A percentile compares a stretch with the other conserved stretches of the same genome.
Conservation (phyloP, 2,797 vertebrate species). For the Parambassis ranga region DNA sequence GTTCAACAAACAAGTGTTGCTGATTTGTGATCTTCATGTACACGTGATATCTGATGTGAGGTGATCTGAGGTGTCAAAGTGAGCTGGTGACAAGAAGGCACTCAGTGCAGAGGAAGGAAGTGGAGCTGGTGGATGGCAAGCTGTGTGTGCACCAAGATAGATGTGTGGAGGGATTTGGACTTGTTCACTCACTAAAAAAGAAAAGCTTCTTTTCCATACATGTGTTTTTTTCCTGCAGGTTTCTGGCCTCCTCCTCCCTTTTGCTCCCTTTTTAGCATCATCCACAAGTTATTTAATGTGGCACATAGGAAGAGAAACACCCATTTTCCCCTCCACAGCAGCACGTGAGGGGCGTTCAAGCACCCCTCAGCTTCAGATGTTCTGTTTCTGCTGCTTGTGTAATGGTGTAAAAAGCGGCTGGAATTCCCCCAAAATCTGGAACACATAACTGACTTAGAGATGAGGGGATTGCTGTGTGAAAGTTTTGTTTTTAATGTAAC, state of each 20-base stretch:
- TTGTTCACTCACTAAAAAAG: neutral
- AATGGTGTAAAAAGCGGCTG: no score
- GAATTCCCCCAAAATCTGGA: no score
- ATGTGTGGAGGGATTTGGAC: neutral
- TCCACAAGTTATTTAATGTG: constrained; percentile 37
- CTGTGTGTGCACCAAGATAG: neutral
- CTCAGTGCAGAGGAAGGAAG: constrained; percentile 32
- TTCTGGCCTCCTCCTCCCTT: constrained; percentile 41
- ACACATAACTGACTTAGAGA: no score
- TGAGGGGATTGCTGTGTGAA: no score
- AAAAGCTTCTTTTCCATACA: neutral
- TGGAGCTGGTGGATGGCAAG: constrained; percentile 32
- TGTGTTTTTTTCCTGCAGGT: constrained; percentile 17
- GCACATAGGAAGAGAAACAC: constrained; percentile 48
- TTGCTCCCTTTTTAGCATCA: constrained; percentile 30
- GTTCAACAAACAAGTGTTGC: neutral
- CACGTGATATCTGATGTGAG: no score
- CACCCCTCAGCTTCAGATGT: no score
- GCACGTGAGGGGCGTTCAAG: constrained; percentile 10
- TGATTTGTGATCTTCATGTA: no score
- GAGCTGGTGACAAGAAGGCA: no score
- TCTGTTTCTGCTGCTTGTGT: no score
- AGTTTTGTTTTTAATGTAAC: no score
- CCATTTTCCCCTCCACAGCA: constrained; percentile 24
- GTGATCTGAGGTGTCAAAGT: no score